A percentile compares a stretch with the other conserved stretches of the same genome.
These are phyloP conservation scores for Hedychridium roseum DNA, from an alignment of 2,888 invertebrate species.

Conservation along the genomic window DNA sequence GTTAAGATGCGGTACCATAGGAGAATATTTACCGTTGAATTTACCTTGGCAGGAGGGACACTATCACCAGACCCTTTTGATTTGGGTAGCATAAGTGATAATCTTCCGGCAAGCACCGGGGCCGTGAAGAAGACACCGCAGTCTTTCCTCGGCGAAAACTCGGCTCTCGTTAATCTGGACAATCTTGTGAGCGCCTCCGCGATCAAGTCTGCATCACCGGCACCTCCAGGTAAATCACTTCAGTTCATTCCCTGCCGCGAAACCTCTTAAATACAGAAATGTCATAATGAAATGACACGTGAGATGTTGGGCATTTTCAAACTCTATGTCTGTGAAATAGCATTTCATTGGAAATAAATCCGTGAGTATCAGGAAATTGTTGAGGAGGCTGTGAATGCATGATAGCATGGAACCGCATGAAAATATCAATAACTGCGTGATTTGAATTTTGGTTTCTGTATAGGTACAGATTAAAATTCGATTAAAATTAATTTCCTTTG, in stretches of 20 bases:
- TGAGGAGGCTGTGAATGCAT: slow-evolving; percentile 45
- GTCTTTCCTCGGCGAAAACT: slow-evolving; percentile 96
- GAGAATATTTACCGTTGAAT: not conserved
- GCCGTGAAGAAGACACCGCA: slow-evolving; percentile 90
- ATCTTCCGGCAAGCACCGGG: slow-evolving; percentile 66
- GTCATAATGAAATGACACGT: too few species aligned
- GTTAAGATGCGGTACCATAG: slow-evolving; percentile 1
- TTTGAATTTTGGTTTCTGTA: slow-evolving; percentile 8
- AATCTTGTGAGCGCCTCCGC: slow-evolving; percentile 79
- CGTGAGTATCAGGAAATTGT: slow-evolving; percentile 55
- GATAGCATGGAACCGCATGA: too few species aligned
- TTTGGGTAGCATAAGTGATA: slow-evolving; percentile 69
- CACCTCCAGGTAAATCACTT: slow-evolving; percentile 64
- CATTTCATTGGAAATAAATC: slow-evolving; percentile 63
- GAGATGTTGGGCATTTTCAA: too few species aligned
- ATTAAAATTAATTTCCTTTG: not conserved
- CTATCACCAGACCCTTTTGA: slow-evolving; percentile 76
- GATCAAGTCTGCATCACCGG: slow-evolving; percentile 58
- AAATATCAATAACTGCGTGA: too few species aligned
- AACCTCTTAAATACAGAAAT: too few species aligned
- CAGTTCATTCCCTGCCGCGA: not conserved
- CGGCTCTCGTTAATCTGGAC: slow-evolving; percentile 95
- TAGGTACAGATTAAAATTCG: too few species aligned
- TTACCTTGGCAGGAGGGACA: slow-evolving; percentile 48
- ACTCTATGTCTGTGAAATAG: slow-evolving; percentile 55